Percentiles rank a stretch among this genome's conserved stretches.
Conservation (phyloP, 2,888 invertebrate genomes). For the Notodonta dromedarius region DNA sequence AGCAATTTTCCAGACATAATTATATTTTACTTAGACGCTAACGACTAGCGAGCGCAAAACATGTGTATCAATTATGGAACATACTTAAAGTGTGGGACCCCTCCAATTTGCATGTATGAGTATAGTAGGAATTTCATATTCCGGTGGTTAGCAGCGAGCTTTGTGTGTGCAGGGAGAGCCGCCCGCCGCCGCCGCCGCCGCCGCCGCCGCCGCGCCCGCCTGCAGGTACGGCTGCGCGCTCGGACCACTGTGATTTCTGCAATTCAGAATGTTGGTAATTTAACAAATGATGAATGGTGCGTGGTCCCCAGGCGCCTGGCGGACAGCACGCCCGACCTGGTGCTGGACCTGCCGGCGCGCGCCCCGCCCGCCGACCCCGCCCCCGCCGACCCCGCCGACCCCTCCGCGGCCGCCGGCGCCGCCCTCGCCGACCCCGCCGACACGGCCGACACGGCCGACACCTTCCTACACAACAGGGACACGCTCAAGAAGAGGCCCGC, state of each 20-base stretch:
- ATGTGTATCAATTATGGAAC: too few relatives aligned
- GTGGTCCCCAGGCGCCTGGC: constrained; percentile 67
- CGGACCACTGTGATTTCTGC: too few relatives aligned
- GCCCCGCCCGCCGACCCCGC: constrained; percentile 50
- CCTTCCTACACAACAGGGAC: constrained; percentile 70
- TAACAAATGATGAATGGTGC: constrained; percentile 1
- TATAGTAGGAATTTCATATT: too few relatives aligned
- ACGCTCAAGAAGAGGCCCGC: constrained; percentile 63
- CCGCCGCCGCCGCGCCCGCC: constrained; percentile 8
- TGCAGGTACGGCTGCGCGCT: constrained; percentile 12
- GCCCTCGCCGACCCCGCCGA: constrained; percentile 44
- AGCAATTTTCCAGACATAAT: too few relatives aligned
- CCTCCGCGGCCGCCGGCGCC: constrained; percentile 61
- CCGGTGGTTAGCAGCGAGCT: not conserved
- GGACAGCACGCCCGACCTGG: constrained; percentile 89
- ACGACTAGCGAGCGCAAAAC: too few relatives aligned
- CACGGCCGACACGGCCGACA: constrained; percentile 59
- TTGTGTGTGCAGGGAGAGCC: constrained; percentile 24
- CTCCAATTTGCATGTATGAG: too few relatives aligned
- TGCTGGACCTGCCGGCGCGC: constrained; percentile 91
- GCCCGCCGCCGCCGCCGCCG: not conserved
- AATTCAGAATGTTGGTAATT: not conserved
- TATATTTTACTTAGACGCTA: too few relatives aligned
- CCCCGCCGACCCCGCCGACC: constrained; percentile 35
- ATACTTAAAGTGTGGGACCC: too few relatives aligned